A percentile compares a stretch with the other conserved stretches of the same genome.
Conservation (phyloP, 1,140 invertebrate genomes). For the Drosophila nigromelanica region DNA sequence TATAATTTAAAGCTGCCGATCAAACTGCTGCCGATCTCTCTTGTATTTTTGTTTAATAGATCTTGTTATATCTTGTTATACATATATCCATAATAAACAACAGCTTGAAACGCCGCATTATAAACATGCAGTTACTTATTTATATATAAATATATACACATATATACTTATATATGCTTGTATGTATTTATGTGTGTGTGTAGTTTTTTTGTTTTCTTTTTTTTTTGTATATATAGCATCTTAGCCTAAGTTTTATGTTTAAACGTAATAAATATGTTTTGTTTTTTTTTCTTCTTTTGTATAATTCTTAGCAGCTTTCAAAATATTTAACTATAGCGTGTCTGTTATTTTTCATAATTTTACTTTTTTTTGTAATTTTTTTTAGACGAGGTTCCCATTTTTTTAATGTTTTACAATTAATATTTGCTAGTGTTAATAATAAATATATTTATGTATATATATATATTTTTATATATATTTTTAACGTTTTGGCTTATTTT, state of each 20-base stretch:
- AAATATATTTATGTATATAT: conserved; percentile 68
- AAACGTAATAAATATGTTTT: conserved; percentile 44
- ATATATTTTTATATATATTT: conserved; percentile 31
- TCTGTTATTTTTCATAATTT: conserved; percentile 44
- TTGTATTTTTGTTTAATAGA: conserved; percentile 35
- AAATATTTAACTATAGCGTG: conserved; percentile 78
- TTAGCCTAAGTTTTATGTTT: conserved; percentile 50
- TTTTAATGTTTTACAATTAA: conserved; percentile 68
- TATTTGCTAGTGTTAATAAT: conserved; percentile 79
- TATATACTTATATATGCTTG: no score
- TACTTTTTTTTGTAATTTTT: conserved; percentile 33
- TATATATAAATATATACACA: conserved; percentile 19
- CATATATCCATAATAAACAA: conserved; percentile 67
- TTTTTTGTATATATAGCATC: conserved; percentile 47
- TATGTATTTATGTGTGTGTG: conserved; percentile 19
- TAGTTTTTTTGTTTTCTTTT: no score
- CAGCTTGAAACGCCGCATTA: conserved; percentile 58
- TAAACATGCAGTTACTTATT: conserved; percentile 13
- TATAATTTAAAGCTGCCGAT: conserved; percentile 66
- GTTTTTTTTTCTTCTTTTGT: conserved; percentile 29
- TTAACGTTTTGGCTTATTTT: conserved; percentile 56
- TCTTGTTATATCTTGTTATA: conserved; percentile 41
- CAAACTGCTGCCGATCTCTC: conserved; percentile 57
- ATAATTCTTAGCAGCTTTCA: conserved; percentile 56
- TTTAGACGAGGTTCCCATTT: conserved; percentile 61